Conservation (phyloP, 1,140 invertebrate species). For the Aphidius gifuensis region DNA sequence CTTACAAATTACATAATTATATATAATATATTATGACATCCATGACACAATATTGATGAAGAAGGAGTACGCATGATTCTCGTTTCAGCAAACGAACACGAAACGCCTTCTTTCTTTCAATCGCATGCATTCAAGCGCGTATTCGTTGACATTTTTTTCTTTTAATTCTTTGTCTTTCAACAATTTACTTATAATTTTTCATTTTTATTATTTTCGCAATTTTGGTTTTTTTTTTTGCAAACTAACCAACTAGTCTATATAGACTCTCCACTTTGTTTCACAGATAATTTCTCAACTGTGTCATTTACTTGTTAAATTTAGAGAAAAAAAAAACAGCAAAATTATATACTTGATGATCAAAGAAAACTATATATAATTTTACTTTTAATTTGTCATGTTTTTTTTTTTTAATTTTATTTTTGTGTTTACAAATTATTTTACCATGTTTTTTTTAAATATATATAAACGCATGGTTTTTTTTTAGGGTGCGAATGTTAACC, state of each 20-base stretch:
- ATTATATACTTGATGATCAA: too few species aligned
- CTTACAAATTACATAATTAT: constrained; percentile 39
- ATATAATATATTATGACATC: constrained; percentile 46
- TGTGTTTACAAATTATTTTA: too few species aligned
- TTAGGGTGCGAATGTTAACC: too few species aligned
- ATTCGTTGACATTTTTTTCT: too few species aligned
- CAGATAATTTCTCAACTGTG: not conserved
- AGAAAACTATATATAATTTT: too few species aligned
- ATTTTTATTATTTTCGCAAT: constrained; percentile 31
- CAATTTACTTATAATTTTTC: not conserved
- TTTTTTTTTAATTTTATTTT: too few species aligned
- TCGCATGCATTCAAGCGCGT: constrained; percentile 18
- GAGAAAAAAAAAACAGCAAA: not conserved
- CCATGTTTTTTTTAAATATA: too few species aligned
- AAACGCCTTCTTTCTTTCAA: constrained; percentile 45
- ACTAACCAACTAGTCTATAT: too few species aligned
- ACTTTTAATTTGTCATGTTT: too few species aligned
- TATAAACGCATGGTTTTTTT: too few species aligned
- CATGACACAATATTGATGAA: constrained; percentile 41
- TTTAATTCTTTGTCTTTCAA: not conserved
- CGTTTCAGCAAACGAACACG: constrained; percentile 27
- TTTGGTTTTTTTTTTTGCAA: constrained; percentile 25
- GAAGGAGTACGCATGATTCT: constrained; percentile 17
- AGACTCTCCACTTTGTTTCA: too few species aligned
- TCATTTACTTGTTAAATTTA: not conserved